Base-by-base conservation (phyloP, 2,888 invertebrate species). In the Pegoplata infirma region DNA sequence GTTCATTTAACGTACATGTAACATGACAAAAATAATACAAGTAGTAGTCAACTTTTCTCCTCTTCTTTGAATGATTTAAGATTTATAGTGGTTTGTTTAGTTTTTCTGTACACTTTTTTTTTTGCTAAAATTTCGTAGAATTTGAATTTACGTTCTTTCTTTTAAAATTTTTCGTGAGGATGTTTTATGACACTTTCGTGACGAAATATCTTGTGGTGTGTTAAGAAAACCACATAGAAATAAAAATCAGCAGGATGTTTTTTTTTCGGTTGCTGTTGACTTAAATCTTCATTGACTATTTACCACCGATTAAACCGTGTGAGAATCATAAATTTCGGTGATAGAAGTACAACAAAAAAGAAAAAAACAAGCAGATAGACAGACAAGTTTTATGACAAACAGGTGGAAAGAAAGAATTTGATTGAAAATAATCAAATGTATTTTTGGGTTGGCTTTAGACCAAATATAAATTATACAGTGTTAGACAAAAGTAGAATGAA, bases 141-240 rank as follows among this genome's bases (percentile, higher is more conserved):
- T 40, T 40, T 25, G 25, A 6, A 5, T 25, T 25, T 25, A 3
- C 6, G 25, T n/a, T 25, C 12, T 47, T 61, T 46, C 21, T n/a
- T 40, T 40, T 40, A n/a, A 12, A 36, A 0, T 36, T 36, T 36
- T 12, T 36, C 36, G 12, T 36, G 14, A 40, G 32, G n/a, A 63
- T 47, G 56, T 72, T 72, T 72, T 63, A 72, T 63, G 72, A 72
- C 63, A 63, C 14, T 32, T 63, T 72, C 63, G 72, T 63, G 63
- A 72, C 63, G 63, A 72, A 63, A 32, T 63, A 63, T 72, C 23
- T 72, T 72, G 72, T 47, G 56, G 63, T 47, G 55, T 19, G 17
- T 36, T 56, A 55, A 19, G 10, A 49, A 56, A 63, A 72, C 72
- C 63, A 28, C 63, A 72, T 55, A 56, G 14, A 53, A 44, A 46